Evolutionary conservation across 1,140 invertebrate species (phyloP).

Genomic region (Propsilocerus akamusi): DNA sequence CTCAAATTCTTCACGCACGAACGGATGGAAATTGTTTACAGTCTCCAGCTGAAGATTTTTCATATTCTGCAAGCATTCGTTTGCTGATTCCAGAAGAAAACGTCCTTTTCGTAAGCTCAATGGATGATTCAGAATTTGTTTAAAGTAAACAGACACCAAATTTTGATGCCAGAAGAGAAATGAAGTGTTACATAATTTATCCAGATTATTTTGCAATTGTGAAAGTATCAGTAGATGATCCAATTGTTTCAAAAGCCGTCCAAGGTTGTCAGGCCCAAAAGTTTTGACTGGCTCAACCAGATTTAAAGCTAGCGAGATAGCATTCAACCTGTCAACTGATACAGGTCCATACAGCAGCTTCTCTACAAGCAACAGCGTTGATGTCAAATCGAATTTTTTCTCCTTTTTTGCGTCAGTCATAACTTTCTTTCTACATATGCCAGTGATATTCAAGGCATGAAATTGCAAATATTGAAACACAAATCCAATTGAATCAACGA

Average conservation of each 20-base stretch:
- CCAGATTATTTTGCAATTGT: conserved; percentile 36
- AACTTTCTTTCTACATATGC: conserved; percentile 11
- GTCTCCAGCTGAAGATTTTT: conserved; percentile 9
- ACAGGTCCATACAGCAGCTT: conserved; percentile 47
- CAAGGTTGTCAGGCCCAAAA: conserved; percentile 30
- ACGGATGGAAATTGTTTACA: conserved; percentile 12
- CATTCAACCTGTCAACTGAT: conserved; percentile 39
- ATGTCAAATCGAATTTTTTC: conserved; percentile 43
- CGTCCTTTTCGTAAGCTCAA: conserved; percentile 8
- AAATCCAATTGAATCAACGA: conserved; percentile 38
- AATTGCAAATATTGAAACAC: conserved; percentile 50
- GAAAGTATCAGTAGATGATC: conserved; percentile 41
- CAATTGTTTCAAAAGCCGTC: conserved; percentile 31
- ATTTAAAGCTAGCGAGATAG: conserved; percentile 41
- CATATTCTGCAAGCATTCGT: conserved; percentile 7
- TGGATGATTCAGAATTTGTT: conserved; percentile 13
- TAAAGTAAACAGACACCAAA: conserved; percentile 57
- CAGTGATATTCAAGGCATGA: conserved; percentile 37
- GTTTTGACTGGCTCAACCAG: conserved; percentile 37
- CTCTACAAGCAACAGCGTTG: conserved; percentile 52
- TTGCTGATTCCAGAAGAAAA: neutral
- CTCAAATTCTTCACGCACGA: conserved; percentile 13
- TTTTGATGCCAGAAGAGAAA: conserved; percentile 71
- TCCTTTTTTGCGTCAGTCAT: conserved; percentile 22
- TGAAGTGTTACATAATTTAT: conserved; percentile 45